A percentile compares a stretch with the other conserved stretches of the same genome.
phyloP scores from a whole-genome alignment of 2,888 invertebrate species.

The Hydrotaea cyrtoneurina region DNA sequence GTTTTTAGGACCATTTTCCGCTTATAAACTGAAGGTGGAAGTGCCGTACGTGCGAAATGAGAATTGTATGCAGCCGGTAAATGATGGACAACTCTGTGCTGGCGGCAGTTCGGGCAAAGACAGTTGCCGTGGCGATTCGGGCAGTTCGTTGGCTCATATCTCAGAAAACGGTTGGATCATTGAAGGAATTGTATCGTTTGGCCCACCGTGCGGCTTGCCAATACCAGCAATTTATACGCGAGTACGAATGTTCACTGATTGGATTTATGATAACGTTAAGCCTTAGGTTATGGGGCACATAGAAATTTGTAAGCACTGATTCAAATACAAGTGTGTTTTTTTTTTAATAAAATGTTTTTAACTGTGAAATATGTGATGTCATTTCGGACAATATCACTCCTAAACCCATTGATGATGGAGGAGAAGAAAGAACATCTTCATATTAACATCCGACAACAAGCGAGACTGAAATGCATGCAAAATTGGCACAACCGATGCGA shows the following conservation, averaged over 20 bases:
- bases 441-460: too few species aligned
- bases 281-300: too few species aligned
- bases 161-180: constrained; percentile 81
- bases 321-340: too few species aligned
- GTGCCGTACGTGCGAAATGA: constrained; percentile 63
- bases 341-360: too few species aligned
- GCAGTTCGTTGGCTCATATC: constrained; percentile 85
- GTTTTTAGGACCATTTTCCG: background rate
- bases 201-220: constrained; percentile 83
- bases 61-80: background rate
- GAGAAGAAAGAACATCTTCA: too few species aligned
- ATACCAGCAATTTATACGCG: constrained; percentile 67
- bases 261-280: constrained; percentile 53
- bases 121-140: constrained; percentile 87
- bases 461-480: too few species aligned
- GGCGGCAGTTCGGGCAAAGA: constrained; percentile 85
- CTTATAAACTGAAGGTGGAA: constrained; percentile 59
- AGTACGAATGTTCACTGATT: constrained; percentile 61
- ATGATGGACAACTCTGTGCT: constrained; percentile 83
- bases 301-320: too few species aligned
- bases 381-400: too few species aligned
- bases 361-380: too few species aligned
- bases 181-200: constrained; percentile 85
- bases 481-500: too few species aligned
- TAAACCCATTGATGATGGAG: too few species aligned